Evolutionary conservation across 2,113 vertebrate species (phyloP).

Genomic region (Ailuropoda melanoleuca): DNA sequence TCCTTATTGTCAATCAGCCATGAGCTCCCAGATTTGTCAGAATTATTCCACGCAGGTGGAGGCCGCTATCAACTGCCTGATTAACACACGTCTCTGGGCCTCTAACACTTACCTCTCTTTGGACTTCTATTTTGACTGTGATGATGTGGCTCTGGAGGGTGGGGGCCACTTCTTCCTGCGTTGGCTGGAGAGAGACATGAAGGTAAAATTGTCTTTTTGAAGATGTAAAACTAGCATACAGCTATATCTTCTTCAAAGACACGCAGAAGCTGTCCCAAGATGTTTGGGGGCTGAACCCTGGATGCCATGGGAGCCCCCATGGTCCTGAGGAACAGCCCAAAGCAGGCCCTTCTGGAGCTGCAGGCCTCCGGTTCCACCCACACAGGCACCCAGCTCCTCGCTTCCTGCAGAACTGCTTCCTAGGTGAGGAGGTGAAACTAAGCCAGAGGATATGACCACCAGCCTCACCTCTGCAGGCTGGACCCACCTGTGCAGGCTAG

Average conservation of each 20-base stretch:
- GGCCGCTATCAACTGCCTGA: slow-evolving; percentile 48
- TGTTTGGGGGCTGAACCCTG: not conserved
- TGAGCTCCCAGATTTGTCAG: slow-evolving; percentile 63
- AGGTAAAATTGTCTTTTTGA: too few relatives aligned
- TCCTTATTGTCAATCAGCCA: not conserved
- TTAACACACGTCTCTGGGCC: slow-evolving; percentile 48
- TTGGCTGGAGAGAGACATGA: not conserved
- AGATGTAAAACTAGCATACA: not conserved
- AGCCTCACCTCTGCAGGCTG: not conserved
- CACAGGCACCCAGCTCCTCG: not conserved
- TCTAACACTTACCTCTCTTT: slow-evolving; percentile 61
- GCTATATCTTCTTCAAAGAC: not conserved
- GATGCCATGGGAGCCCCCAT: not conserved
- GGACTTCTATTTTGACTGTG: not conserved
- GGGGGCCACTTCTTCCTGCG: slow-evolving; percentile 86
- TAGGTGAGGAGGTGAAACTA: not conserved
- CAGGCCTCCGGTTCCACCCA: not conserved
- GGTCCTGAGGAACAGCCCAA: not conserved
- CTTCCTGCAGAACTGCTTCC: not conserved
- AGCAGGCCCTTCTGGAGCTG: not conserved
- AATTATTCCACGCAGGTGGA: slow-evolving; percentile 66
- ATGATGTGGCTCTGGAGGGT: slow-evolving; percentile 82
- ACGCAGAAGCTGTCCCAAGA: not conserved
- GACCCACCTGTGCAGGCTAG: not conserved
- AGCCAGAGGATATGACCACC: not conserved